A percentile compares a stretch with the other conserved stretches of the same genome.
Conservation (phyloP, 1,140 invertebrate species). For the Phymorhynchus buccinoides region DNA sequence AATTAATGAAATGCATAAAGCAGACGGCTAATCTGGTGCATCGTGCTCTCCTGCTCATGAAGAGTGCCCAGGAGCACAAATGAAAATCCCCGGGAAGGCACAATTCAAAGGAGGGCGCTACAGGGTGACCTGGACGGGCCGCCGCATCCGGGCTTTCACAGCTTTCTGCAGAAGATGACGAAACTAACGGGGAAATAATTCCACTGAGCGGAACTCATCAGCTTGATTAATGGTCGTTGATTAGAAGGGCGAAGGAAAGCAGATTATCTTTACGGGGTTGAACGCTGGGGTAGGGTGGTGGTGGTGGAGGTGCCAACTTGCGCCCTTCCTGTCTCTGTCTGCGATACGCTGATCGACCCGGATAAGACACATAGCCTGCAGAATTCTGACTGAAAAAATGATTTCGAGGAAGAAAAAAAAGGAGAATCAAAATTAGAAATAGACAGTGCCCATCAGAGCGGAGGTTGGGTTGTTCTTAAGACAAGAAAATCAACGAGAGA, state of each 20-base stretch:
- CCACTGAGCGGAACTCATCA: slow-evolving; percentile 24
- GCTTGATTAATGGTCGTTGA: slow-evolving; percentile 26
- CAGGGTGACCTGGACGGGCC: not conserved
- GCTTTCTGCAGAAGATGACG: not conserved
- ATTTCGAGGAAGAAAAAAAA: no score
- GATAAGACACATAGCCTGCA: not conserved
- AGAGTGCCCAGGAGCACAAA: not conserved
- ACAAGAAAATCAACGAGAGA: no score
- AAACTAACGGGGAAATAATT: slow-evolving; percentile 2
- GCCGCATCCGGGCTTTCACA: not conserved
- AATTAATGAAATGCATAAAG: not conserved
- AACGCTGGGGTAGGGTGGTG: not conserved
- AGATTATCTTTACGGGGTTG: slow-evolving; percentile 23
- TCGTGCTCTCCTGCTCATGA: not conserved
- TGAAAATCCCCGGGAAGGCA: not conserved
- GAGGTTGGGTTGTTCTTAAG: no score
- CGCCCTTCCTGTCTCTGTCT: not conserved
- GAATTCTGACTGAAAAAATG: not conserved
- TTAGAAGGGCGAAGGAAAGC: slow-evolving; percentile 22
- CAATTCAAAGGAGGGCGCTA: not conserved
- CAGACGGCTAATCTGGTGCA: not conserved
- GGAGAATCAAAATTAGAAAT: no score
- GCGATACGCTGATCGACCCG: not conserved
- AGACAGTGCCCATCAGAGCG: no score
- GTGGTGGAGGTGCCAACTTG: not conserved